Conservation (phyloP, 2,113 vertebrate genomes). For the Lycaon pictus region DNA sequence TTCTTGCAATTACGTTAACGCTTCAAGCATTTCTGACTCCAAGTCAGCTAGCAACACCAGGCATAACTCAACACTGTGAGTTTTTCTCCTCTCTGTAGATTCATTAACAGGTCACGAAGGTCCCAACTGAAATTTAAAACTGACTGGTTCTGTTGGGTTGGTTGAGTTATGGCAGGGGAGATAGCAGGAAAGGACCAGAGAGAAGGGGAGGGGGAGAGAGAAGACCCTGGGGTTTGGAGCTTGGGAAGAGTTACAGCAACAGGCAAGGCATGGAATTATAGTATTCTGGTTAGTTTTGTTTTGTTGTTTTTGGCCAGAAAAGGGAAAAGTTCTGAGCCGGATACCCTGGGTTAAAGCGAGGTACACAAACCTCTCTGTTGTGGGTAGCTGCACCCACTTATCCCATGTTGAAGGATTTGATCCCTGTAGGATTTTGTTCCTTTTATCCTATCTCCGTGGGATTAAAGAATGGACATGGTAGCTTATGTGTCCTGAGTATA, state of each 20-base stretch:
- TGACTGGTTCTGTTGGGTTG: slow-evolving; percentile 91
- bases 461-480: slow-evolving; percentile 84
- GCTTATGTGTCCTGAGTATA: slow-evolving; percentile 80
- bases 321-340: slow-evolving; percentile 71
- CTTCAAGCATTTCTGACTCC: slow-evolving; percentile 98
- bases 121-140: slow-evolving; percentile 92
- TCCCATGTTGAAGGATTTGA: slow-evolving; percentile 81
- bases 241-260: slow-evolving; percentile 79
- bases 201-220: slow-evolving; percentile 73
- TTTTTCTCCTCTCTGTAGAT: slow-evolving; percentile 93
- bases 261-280: slow-evolving; percentile 80
- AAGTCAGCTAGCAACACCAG: slow-evolving; percentile 95
- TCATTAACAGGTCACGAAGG: slow-evolving; percentile 92
- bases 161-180: slow-evolving; percentile 88
- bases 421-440: slow-evolving; percentile 81
- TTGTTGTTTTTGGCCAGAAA: slow-evolving; percentile 66
- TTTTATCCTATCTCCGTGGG: slow-evolving; percentile 86
- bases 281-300: slow-evolving; percentile 60
- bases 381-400: slow-evolving; percentile 70
- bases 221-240: slow-evolving; percentile 79
- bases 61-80: slow-evolving; percentile 93
- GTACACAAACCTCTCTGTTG: background rate
- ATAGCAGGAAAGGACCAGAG: slow-evolving; percentile 59
- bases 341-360: slow-evolving; percentile 58
- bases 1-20: slow-evolving; percentile 99